Evolutionary conservation across 2,888 invertebrate genomes (phyloP), one percentile per base, ranked within the genome.

Genomic region (Chrysopilus asiliformis): DNA sequence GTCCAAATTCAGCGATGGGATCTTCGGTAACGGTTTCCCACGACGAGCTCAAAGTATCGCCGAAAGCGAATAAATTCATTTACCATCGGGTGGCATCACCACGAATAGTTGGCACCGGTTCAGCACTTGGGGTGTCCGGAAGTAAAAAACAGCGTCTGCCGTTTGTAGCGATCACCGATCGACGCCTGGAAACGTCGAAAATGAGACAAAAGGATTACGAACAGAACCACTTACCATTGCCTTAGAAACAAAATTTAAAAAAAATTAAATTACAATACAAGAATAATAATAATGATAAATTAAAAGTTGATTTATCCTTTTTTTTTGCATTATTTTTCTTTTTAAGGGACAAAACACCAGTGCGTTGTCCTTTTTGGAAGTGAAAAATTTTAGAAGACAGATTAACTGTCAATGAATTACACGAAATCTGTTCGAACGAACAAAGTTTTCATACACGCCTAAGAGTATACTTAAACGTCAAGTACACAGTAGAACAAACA

Each of bases 211-310:
- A 55, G 46, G 56, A 61, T 50, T 58, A 55, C 47, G 57, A 58
- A 53, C 56, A 58, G 48, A 60, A 59, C 52, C 53, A 56, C 52
- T 60, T 53, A 53, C 59, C 60, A 49, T 54, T 58, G 57, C 60
- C 60, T 57, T 60, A 55, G n/a, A 53, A 53, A 29, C 28, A 15
- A 29, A 10, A 14, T 2, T 10, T 16, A 17, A 17, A 32, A 24
- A 25, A 16, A 24, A 29, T 12, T 14, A 27, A 19, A 20, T n/a
- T n/a, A n/a, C n/a, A n/a, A n/a, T n/a, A n/a, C n/a, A n/a, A n/a
- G n/a, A n/a, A n/a, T n/a, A n/a, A n/a, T n/a, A n/a, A n/a, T n/a
- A n/a, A n/a, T n/a, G n/a, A n/a, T n/a, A n/a, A n/a, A n/a, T n/a
- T n/a, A n/a, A n/a, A n/a, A n/a, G n/a, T n/a, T n/a, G n/a, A n/a